A percentile compares a stretch with the other conserved stretches of the same genome.
Conservation (phyloP, 2,113 vertebrate genomes). For the Propithecus coquereli region DNA sequence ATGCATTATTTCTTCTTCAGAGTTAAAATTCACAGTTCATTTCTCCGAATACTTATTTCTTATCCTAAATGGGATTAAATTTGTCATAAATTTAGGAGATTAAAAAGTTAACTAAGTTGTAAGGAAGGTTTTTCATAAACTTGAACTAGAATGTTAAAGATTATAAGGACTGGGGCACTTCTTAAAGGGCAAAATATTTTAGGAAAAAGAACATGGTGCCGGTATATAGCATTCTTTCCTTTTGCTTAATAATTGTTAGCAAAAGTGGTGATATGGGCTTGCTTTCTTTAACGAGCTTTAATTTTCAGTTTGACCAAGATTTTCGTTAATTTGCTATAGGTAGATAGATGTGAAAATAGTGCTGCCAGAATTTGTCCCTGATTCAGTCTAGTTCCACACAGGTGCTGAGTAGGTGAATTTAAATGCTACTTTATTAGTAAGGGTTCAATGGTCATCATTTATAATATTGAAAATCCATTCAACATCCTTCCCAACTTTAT, state of each 20-base stretch:
- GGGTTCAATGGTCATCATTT: neutral
- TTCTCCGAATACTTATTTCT: neutral
- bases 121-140: constrained; percentile 10
- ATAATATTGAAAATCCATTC: neutral
- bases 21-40: constrained; percentile 24
- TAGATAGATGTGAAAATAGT: neutral
- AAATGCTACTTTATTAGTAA: neutral
- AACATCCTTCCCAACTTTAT: neutral
- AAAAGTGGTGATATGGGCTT: neutral
- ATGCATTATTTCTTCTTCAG: neutral
- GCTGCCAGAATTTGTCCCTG: neutral
- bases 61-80: neutral
- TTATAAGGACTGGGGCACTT: neutral
- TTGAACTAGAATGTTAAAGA: neutral
- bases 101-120: neutral
- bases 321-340: neutral
- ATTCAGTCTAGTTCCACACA: neutral
- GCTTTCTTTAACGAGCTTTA: constrained; percentile 14
- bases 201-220: neutral
- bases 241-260: neutral
- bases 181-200: neutral
- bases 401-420: neutral
- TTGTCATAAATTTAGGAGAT: constrained; percentile 2
- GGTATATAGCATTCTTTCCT: neutral
- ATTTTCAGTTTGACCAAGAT: neutral